Conservation (phyloP, 37 sponge, comb jelly and placozoan genomes). For the Hexactinellida sp. region DNA sequence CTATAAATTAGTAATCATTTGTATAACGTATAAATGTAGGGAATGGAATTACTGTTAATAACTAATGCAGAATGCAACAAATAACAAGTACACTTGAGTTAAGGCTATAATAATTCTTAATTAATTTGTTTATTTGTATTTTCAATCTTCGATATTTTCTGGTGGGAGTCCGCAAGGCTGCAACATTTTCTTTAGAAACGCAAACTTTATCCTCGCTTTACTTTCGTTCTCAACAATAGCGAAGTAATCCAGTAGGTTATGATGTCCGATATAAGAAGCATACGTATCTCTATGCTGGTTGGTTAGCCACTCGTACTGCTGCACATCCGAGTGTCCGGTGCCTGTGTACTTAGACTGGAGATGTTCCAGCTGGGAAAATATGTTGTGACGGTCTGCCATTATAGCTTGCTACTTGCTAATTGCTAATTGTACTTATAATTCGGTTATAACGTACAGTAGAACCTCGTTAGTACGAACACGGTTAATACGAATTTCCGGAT, state of each 20-base stretch:
- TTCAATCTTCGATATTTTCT: constrained; percentile 68
- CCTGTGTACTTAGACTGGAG: constrained; percentile 95
- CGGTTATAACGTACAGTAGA: too few species aligned
- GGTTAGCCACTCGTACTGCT: constrained; percentile 67
- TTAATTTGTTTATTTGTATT: neutral
- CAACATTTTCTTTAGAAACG: constrained; percentile 86
- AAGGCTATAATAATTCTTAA: neutral
- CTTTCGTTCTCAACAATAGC: constrained; percentile 91
- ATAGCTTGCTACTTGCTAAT: too few species aligned
- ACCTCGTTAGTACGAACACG: too few species aligned
- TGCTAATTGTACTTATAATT: too few species aligned
- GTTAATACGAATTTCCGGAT: too few species aligned
- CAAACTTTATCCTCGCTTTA: constrained; percentile 81
- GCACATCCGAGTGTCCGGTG: constrained; percentile 87
- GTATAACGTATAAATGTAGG: neutral
- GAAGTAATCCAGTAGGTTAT: constrained; percentile 82
- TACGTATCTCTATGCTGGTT: constrained; percentile 93
- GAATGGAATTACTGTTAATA: neutral
- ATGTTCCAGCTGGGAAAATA: neutral
- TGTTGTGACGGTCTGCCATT: neutral
- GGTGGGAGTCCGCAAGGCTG: constrained; percentile 98
- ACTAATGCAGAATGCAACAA: neutral
- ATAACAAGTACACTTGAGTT: neutral
- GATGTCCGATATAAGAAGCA: constrained; percentile 96
- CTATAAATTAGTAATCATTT: neutral